These are phyloP conservation scores for Carterocephalus palaemon DNA, from an alignment of 2,888 invertebrate species.

Conservation along the genomic window DNA sequence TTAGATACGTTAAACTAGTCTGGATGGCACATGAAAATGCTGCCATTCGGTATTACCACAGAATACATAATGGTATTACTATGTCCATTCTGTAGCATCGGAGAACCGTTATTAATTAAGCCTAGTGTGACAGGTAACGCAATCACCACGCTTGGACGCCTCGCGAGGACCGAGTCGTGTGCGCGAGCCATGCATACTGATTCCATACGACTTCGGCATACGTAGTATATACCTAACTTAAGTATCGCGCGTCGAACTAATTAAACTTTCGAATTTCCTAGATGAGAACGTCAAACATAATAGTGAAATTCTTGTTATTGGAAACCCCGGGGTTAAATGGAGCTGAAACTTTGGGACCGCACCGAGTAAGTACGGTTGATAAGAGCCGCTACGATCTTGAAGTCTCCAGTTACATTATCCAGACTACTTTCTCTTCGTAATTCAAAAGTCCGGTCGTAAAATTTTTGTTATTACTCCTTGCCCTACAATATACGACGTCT, in stretches of 20 bases:
- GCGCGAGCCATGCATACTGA: constrained; percentile 45
- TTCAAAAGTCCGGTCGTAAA: constrained; percentile 21
- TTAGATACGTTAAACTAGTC: no score
- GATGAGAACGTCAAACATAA: constrained; percentile 28
- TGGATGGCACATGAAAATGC: constrained; percentile 4
- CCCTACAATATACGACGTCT: constrained; percentile 8
- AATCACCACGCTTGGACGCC: constrained; percentile 48
- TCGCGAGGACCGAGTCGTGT: constrained; percentile 30
- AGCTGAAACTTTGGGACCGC: constrained; percentile 25
- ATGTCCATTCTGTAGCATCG: constrained; percentile 10
- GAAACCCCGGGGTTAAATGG: constrained; percentile 21
- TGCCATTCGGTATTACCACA: neutral
- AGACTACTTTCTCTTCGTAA: constrained; percentile 11
- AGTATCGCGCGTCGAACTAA: constrained; percentile 27
- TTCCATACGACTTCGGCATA: constrained; percentile 27
- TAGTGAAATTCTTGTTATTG: constrained; percentile 26
- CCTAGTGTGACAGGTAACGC: constrained; percentile 36
- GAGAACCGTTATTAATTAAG: constrained; percentile 15
- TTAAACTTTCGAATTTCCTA: constrained; percentile 31
- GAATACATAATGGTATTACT: no score
- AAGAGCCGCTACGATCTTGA: constrained; percentile 17
- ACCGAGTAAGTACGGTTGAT: constrained; percentile 22
- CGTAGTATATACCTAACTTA: constrained; percentile 1
- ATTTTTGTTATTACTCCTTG: constrained; percentile 14
- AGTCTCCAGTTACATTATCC: constrained; percentile 15